Base-by-base conservation (phyloP, 2,113 vertebrate genomes). In the Trichechus manatus region DNA sequence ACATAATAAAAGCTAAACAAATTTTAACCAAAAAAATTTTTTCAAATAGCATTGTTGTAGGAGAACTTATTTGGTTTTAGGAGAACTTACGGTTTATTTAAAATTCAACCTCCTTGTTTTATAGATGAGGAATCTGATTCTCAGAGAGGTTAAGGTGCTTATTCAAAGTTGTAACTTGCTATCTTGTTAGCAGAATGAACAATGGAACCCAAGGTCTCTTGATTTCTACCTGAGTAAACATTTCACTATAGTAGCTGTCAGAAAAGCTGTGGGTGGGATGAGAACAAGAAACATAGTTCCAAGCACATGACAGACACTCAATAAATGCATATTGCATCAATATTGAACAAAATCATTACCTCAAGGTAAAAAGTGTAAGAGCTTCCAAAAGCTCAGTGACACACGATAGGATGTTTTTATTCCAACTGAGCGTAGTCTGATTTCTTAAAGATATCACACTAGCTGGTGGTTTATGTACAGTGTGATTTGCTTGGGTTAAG, bases 281-380 rank as follows among this genome's bases (percentile, higher is more conserved):
- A 70, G 27, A 64, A 90, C 13, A 75, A 74, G 56, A 7, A 36
- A 75, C 29, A 31, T 9, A 39, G 5, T 64, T 82, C 10, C 27
- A 87, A 85, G n/a, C 39, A 36, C 0, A 3, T 64, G 29, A 15
- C 25, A 72, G 56, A 75, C 89, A 75, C 56, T 90, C 56, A 85
- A 27, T 64, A 79, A 88, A 74, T 36, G 1, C 19, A 4, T 47
- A 53, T 75, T 90, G 56, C 8, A 77, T 61, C 63, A 53, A 61
- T 78, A 82, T 72, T 29, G 25, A 82, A 85, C 72, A 94, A 87
- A 96, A 85, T 39, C 50, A 80, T 94, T 75, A 82, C 79, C 44
- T 87, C 59, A 86, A 93, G 68, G 33, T 80, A 92, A 78, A 97
- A 90, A 89, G 39, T 15, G 1, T 78, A 90, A 95, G 68, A 75